Percentiles rank a stretch among this genome's conserved stretches.
Conservation (phyloP, 2,797 vertebrate species). For the Molothrus ater region DNA sequence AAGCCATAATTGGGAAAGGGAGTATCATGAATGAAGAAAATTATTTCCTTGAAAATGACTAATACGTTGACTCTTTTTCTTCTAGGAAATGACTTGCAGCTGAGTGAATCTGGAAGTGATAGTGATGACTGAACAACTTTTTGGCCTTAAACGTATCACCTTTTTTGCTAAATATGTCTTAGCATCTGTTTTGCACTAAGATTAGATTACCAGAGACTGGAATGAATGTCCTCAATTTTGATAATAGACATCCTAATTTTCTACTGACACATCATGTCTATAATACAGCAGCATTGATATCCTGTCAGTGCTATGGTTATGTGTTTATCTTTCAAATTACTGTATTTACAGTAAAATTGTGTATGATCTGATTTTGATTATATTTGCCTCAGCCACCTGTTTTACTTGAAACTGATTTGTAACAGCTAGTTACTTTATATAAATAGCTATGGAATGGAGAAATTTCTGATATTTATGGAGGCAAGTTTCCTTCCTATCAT, state of each 20-base stretch:
- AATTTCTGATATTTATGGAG: conserved; percentile 61
- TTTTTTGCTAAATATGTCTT: conserved; percentile 62
- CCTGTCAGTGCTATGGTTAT: conserved; percentile 52
- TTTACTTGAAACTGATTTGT: conserved; percentile 69
- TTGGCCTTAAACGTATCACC: conserved; percentile 61
- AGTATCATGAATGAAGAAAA: not conserved
- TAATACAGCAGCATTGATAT: conserved; percentile 47
- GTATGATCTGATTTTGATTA: conserved; percentile 63
- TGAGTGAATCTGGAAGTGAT: conserved; percentile 96
- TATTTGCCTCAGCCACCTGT: conserved; percentile 70
- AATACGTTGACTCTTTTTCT: conserved; percentile 30
- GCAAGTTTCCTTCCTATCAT: conserved; percentile 60
- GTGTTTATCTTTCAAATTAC: conserved; percentile 64
- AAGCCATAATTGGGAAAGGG: not conserved
- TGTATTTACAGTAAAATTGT: conserved; percentile 71
- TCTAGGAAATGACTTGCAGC: conserved; percentile 94
- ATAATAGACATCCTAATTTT: conserved; percentile 71
- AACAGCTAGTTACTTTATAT: conserved; percentile 64
- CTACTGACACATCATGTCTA: conserved; percentile 51
- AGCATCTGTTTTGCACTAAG: conserved; percentile 73
- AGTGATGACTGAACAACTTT: conserved; percentile 86
- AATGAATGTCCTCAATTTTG: conserved; percentile 67
- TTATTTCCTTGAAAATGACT: conserved; percentile 33
- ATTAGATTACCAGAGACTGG: conserved; percentile 65
- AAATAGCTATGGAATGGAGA: conserved; percentile 46